A percentile compares a stretch with the other conserved stretches of the same genome.
phyloP scores from a whole-genome alignment of 2,113 vertebrate species.

The Actenoides lindsayi region DNA sequence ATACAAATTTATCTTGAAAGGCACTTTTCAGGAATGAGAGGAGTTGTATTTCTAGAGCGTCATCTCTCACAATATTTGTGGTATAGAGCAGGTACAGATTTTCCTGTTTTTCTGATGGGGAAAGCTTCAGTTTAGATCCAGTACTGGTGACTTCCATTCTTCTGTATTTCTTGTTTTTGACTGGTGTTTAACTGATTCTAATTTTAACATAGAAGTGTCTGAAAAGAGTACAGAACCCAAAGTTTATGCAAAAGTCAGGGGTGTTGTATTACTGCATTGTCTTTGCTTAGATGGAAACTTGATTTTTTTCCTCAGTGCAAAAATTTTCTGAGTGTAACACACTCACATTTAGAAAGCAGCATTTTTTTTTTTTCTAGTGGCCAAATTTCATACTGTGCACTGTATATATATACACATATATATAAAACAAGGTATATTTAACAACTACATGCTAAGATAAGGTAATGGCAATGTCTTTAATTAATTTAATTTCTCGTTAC shows the following conservation, averaged over 20 bases:
- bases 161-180: background rate
- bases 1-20: background rate
- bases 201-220: background rate
- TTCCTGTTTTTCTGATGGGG: background rate
- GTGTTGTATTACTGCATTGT: background rate
- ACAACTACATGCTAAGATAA: background rate
- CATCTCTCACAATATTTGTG: accelerated
- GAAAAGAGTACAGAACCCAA: background rate
- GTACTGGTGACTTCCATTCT: background rate
- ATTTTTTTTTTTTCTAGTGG: background rate
- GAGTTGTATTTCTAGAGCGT: background rate
- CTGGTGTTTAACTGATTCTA: background rate
- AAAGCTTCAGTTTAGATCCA: background rate
- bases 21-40: background rate
- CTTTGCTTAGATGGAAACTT: background rate
- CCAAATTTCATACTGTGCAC: background rate
- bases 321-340: background rate
- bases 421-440: background rate
- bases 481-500: background rate
- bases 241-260: background rate
- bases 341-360: background rate
- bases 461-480: background rate
- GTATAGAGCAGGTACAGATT: background rate
- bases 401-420: too few species aligned
- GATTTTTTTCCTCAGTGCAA: background rate